Conservation (phyloP, 2,797 vertebrate genomes). For the Ciconia nigra region DNA sequence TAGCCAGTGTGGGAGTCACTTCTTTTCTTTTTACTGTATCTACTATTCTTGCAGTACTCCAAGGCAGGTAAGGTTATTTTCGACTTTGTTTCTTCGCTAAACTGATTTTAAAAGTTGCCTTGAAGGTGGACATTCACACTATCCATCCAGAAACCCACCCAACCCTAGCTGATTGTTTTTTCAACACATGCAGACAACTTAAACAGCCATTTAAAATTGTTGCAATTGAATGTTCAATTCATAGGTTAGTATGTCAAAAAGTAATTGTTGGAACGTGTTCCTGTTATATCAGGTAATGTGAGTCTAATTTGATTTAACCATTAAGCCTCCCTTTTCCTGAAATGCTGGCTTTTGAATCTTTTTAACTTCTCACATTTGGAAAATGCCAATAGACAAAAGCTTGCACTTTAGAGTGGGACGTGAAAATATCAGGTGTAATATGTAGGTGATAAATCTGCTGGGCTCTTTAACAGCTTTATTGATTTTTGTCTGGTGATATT, state of each 20-base stretch:
- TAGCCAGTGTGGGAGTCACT: neutral
- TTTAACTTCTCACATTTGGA: conserved; percentile 53
- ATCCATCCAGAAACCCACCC: neutral
- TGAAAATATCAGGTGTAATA: conserved; percentile 62
- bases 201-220: neutral
- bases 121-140: neutral
- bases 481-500: conserved; percentile 67
- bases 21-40: neutral
- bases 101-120: neutral
- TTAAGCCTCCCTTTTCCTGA: neutral
- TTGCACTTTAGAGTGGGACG: conserved; percentile 36
- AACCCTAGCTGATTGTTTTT: neutral
- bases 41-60: neutral
- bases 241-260: conserved; percentile 22
- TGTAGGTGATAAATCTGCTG: conserved; percentile 52
- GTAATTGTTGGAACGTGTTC: conserved; percentile 16
- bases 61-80: neutral
- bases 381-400: conserved; percentile 69
- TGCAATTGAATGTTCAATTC: neutral
- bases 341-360: conserved; percentile 31
- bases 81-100: neutral
- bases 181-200: neutral
- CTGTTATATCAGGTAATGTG: neutral
- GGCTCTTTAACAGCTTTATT: conserved; percentile 49
- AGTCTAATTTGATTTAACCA: conserved; percentile 28